Evolutionary conservation across 2,888 invertebrate species (phyloP).

Genomic region (Eulithis testata): DNA sequence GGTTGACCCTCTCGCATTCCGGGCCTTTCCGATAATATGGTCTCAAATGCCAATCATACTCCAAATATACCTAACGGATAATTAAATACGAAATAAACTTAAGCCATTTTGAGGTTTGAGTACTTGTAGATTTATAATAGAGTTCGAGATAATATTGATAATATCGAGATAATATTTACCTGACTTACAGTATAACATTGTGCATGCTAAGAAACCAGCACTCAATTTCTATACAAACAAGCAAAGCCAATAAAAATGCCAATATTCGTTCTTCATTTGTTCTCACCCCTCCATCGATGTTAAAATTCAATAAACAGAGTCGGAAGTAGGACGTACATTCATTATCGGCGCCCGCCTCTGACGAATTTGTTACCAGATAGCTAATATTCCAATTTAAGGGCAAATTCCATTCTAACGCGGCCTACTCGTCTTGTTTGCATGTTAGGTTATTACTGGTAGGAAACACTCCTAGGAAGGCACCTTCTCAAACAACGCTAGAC

Average conservation of each 20-base stretch:
- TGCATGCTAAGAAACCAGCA: constrained; percentile 7
- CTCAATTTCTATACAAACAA: constrained; percentile 31
- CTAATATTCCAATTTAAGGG: constrained; percentile 69
- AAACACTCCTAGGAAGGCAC: constrained; percentile 10
- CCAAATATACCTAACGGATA: constrained; percentile 36
- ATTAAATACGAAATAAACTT: constrained; percentile 19
- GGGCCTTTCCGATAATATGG: constrained; percentile 56
- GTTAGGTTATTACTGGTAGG: constrained; percentile 21
- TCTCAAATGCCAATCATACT: constrained; percentile 58
- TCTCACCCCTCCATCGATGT: constrained; percentile 45
- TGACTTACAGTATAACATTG: neutral
- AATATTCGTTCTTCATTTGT: constrained; percentile 40
- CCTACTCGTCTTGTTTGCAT: constrained; percentile 30
- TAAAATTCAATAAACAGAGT: constrained; percentile 50
- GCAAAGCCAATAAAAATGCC: constrained; percentile 37
- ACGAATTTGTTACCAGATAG: constrained; percentile 68
- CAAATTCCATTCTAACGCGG: constrained; percentile 28
- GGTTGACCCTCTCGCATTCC: constrained; percentile 56
- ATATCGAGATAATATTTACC: neutral
- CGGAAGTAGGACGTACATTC: constrained; percentile 56
- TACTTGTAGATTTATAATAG: neutral
- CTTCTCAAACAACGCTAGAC: constrained; percentile 13
- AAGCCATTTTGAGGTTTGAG: constrained; percentile 1
- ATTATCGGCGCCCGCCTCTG: constrained; percentile 63
- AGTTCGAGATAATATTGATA: too few relatives aligned